Evolutionary conservation across 2,888 invertebrate species (phyloP).

Genomic region (Polia nebulosa): DNA sequence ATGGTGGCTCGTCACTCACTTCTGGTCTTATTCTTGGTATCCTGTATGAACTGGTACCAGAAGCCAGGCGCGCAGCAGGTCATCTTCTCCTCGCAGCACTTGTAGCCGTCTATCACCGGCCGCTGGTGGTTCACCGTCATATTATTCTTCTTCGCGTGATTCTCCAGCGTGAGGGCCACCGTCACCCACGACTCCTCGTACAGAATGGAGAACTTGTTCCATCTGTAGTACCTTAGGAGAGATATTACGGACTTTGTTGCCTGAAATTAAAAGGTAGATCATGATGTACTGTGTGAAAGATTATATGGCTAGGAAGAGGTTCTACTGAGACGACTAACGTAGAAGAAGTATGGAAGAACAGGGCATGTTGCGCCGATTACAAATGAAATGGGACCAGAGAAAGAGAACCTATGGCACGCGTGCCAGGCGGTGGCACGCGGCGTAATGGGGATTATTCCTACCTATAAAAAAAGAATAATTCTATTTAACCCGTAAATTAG

Average conservation of each 20-base stretch:
- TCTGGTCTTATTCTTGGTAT: conserved; percentile 96
- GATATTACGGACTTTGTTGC: conserved; percentile 98
- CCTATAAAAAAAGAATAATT: no score
- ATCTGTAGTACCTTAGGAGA: conserved; percentile 96
- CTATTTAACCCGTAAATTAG: no score
- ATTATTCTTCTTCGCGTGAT: conserved; percentile 94
- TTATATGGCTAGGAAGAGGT: background rate
- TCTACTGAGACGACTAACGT: background rate
- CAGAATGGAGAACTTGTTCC: conserved; percentile 98
- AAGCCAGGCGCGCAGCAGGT: conserved; percentile 95
- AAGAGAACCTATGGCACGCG: no score
- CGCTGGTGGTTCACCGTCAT: conserved; percentile 96
- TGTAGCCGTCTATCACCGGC: conserved; percentile 93
- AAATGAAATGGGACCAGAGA: no score
- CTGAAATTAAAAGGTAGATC: conserved; percentile 83
- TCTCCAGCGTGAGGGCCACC: conserved; percentile 95
- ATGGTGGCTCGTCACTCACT: no score
- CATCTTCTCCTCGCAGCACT: conserved; percentile 94
- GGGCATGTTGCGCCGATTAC: no score
- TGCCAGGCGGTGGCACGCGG: no score
- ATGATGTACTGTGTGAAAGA: background rate
- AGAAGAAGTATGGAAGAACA: no score
- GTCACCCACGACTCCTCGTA: conserved; percentile 95
- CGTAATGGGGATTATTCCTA: no score
- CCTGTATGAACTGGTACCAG: conserved; percentile 96